Base-by-base conservation (phyloP, 2,797 vertebrate species). In the Neosilurus hyrtlii region DNA sequence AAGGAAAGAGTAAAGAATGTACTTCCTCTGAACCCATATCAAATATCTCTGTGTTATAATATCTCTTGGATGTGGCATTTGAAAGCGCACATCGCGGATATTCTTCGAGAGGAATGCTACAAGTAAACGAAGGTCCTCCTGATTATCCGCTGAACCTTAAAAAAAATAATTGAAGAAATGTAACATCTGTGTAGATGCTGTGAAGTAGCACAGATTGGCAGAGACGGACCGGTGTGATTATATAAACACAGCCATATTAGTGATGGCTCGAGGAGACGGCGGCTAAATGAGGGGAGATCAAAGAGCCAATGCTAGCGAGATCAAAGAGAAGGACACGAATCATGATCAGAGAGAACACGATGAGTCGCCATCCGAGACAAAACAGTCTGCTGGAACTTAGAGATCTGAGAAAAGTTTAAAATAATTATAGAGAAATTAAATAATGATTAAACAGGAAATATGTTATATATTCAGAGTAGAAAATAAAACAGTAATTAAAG, bases 181-280 rank as follows among this genome's bases (percentile, higher is more conserved):
- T 22, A 11, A 37, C 14, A 0, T 26, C 30, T 16, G n/a, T 56
- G 52, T 56, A 30, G 15, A 56, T 30, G 51, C 71, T 74, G 26
- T 74, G 73, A 75, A 75, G 56, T 30, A 57, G 72, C 52, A 57
- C 72, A 35, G 6, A 35, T 30, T 16, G 0, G 56, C 16, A 1
- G n/a, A 56, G 71, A 10, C 15, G 71, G 54, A 26, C n/a, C n/a
- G 0, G 77, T 68, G 78, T 80, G 63, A 37, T 66, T 24, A 52
- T 66, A 68, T 67, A 80, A 66, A 80, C 62, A 80, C 49, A 12
- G 62, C 16, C 63, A 8, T 56, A 67, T 80, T 66, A 80, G 11
- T 8, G 26, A 14, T 0, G 62, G 65, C 18, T 67, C 22, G 22
- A 51, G 18, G 56, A 18, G 16, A 78, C 52, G 43, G 54, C 7